Percentiles rank a stretch among this genome's conserved stretches.
Conservation (phyloP, 2,888 invertebrate genomes). For the Bibio marci region DNA sequence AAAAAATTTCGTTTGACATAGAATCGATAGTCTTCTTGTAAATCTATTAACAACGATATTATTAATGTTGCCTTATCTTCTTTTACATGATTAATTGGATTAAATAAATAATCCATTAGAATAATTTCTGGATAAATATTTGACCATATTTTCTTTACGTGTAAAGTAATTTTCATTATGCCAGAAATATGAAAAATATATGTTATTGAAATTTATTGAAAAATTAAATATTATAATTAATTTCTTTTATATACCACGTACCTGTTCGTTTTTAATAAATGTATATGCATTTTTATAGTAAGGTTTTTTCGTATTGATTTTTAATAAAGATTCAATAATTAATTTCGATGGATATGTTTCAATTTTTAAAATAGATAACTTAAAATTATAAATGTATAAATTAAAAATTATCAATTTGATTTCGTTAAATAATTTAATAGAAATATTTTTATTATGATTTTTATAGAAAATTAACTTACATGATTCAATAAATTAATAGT, state of each 20-base stretch:
- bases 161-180: too few relatives aligned
- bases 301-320: slow-evolving; percentile 17
- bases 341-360: slow-evolving; percentile 22
- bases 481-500: slow-evolving; percentile 23
- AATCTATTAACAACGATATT: slow-evolving; percentile 25
- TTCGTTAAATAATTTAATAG: neutral
- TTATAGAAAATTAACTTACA: slow-evolving; percentile 16
- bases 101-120: slow-evolving; percentile 29
- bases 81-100: slow-evolving; percentile 14
- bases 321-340: slow-evolving; percentile 22
- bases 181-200: neutral
- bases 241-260: slow-evolving; percentile 11
- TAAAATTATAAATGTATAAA: neutral
- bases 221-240: neutral
- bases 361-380: slow-evolving; percentile 20
- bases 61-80: slow-evolving; percentile 23
- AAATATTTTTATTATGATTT: neutral
- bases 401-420: neutral
- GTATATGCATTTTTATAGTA: slow-evolving; percentile 20
- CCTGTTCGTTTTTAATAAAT: slow-evolving; percentile 25
- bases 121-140: slow-evolving; percentile 26
- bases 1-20: slow-evolving; percentile 20
- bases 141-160: slow-evolving; percentile 26
- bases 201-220: neutral
- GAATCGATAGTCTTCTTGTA: slow-evolving; percentile 29